Conservation (phyloP, 2,797 vertebrate genomes). For the Monodelphis domestica region DNA sequence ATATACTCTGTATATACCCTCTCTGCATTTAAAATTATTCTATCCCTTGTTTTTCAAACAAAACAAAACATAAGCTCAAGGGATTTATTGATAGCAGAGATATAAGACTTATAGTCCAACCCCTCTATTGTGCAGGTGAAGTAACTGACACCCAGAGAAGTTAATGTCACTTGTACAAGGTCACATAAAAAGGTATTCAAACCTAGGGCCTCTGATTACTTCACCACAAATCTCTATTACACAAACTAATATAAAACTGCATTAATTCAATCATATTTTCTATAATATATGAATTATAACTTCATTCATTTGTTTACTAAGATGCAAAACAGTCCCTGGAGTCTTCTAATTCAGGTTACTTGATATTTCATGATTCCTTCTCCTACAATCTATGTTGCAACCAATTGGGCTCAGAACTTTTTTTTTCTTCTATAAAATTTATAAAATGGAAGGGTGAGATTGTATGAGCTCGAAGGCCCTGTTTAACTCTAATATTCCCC, state of each 20-base stretch:
- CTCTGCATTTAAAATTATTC: background rate
- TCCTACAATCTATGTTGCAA: background rate
- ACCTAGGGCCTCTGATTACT: background rate
- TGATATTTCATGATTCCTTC: background rate
- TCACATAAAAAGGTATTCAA: background rate
- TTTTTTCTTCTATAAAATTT: too few relatives aligned
- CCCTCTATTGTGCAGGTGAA: background rate
- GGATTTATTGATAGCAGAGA: background rate
- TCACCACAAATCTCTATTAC: background rate
- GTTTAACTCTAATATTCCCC: too few relatives aligned
- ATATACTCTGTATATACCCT: background rate
- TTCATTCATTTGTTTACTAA: background rate
- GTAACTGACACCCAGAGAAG: background rate
- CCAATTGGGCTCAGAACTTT: background rate
- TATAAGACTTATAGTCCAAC: background rate
- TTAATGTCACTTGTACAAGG: background rate
- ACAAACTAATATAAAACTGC: background rate
- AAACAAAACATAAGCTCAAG: background rate
- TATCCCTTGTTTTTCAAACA: background rate
- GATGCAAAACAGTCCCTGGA: background rate
- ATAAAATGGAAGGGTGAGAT: too few relatives aligned
- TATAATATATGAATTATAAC: background rate
- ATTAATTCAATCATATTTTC: background rate
- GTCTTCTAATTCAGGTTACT: background rate
- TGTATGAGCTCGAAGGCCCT: too few relatives aligned